Evolutionary conservation across 2,113 vertebrate genomes (phyloP).

Genomic region (Mus pahari): DNA sequence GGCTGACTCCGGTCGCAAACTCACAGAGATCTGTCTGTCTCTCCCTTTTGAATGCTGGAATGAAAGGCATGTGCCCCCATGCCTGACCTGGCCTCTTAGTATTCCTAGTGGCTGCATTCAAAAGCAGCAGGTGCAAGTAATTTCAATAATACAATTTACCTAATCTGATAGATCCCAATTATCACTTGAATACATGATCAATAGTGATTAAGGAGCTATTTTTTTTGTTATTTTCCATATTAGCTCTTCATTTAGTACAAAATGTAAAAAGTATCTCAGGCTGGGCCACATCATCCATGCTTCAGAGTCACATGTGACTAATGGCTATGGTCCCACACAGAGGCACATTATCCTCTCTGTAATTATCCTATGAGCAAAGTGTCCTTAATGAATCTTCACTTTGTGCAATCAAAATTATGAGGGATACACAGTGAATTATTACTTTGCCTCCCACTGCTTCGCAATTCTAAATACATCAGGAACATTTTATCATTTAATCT

Average conservation of each 20-base stretch:
- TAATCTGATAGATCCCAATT: background rate
- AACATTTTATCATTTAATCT: slow-evolving; percentile 40
- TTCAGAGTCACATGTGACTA: background rate
- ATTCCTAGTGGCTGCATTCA: background rate
- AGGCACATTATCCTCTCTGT: background rate
- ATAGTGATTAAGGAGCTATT: background rate
- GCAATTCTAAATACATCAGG: slow-evolving; percentile 16
- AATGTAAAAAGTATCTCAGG: background rate
- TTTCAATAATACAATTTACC: slow-evolving; percentile 2
- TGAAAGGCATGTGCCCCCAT: background rate
- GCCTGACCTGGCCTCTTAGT: background rate
- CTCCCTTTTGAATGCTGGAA: background rate
- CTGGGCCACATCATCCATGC: background rate
- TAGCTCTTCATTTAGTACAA: slow-evolving; percentile 10
- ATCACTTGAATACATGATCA: background rate
- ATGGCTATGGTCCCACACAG: background rate
- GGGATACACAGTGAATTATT: background rate
- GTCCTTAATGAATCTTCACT: slow-evolving; percentile 21
- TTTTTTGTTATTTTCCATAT: background rate
- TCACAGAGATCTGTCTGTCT: background rate
- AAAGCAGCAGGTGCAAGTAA: slow-evolving; percentile 3
- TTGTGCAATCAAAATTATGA: background rate
- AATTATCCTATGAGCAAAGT: background rate
- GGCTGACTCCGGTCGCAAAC: background rate
- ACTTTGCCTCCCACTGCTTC: slow-evolving; percentile 30